phyloP scores from a whole-genome alignment of 2,113 vertebrate genomes.

The Oreochromis aureus region DNA sequence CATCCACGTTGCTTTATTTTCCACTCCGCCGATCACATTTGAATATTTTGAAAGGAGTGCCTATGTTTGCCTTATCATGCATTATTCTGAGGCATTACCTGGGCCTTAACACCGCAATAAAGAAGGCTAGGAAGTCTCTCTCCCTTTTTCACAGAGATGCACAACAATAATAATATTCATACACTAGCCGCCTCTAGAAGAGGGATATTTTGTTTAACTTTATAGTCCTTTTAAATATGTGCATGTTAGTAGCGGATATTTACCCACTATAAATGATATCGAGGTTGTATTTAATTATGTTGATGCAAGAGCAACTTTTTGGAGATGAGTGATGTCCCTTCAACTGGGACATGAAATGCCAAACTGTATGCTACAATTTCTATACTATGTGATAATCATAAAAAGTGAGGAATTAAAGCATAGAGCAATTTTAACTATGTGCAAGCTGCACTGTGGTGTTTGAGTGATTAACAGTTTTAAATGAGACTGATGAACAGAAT shows the following conservation, averaged over 20 bases:
- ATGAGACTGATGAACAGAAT: neutral
- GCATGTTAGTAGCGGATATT: slow-evolving; percentile 38
- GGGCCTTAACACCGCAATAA: slow-evolving; percentile 67
- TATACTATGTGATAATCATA: neutral
- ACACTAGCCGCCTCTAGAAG: slow-evolving; percentile 24
- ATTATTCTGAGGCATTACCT: slow-evolving; percentile 74
- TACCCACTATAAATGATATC: slow-evolving; percentile 12
- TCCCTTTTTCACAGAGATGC: slow-evolving; percentile 51
- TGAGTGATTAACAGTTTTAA: accelerated
- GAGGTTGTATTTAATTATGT: neutral
- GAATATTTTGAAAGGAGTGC: slow-evolving; percentile 74
- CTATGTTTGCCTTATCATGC: slow-evolving; percentile 78
- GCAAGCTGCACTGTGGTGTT: neutral
- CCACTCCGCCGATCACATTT: slow-evolving; percentile 72
- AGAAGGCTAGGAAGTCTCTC: slow-evolving; percentile 56
- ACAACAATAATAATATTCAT: slow-evolving; percentile 71
- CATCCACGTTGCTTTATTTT: slow-evolving; percentile 73
- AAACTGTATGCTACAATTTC: neutral
- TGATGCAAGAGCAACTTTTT: neutral
- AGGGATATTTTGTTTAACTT: slow-evolving; percentile 47
- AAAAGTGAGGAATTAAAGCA: neutral
- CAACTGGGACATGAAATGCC: neutral
- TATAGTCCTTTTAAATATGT: slow-evolving; percentile 57
- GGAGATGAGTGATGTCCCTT: neutral
- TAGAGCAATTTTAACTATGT: neutral